Evolutionary conservation across 2,888 invertebrate species (phyloP), one percentile per base, ranked within the genome.

Genomic region (Rhorus exstirpatorius): DNA sequence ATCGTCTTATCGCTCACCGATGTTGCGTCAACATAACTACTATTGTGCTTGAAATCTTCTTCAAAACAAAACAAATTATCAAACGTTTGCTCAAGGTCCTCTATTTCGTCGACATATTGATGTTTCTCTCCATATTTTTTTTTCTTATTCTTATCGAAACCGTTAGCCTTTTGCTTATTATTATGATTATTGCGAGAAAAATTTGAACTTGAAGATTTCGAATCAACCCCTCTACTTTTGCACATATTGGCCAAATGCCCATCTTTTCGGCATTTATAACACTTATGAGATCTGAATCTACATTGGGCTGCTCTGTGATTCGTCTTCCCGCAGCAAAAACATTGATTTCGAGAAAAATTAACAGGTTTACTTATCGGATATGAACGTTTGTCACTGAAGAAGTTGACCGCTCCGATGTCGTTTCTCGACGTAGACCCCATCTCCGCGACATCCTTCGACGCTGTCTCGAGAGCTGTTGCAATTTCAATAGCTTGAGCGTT

Each of bases 401-500:
- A 70, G 31, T 61, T 68, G 26, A 70, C 38, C 3, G 41, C 12
- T 0, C 14, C 77, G 0, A 2, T 19, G 0, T 6, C 14, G 10
- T 21, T 55, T 10, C 8, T 63, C 19, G 31, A 7, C 26, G 46
- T 19, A 1, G 55, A 8, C 3, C 60, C 75, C 44, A 83, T 83
- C 21, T 70, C 70, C 1, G 55, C 78, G 2, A 74, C 74, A 35
- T 81, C 79, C 24, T 53, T 72, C 0, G 46, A 44, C 6, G 79
- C 81, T 2, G 63, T 8, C 55, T 83, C 77, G 65, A 85, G n/a
- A 4, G 81, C 46, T 10, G 41, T 31, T 3, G 84, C 82, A 21
- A 82, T n/a, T 7, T 81, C 79, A 0, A 80, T 35, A 0, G 80
- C 82, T 35, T 46, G 46, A 6, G 55, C 24, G 17, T 72, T 82